phyloP scores from a whole-genome alignment of 92 coral and sea anemone species.

The Phenganax stokvisi region DNA sequence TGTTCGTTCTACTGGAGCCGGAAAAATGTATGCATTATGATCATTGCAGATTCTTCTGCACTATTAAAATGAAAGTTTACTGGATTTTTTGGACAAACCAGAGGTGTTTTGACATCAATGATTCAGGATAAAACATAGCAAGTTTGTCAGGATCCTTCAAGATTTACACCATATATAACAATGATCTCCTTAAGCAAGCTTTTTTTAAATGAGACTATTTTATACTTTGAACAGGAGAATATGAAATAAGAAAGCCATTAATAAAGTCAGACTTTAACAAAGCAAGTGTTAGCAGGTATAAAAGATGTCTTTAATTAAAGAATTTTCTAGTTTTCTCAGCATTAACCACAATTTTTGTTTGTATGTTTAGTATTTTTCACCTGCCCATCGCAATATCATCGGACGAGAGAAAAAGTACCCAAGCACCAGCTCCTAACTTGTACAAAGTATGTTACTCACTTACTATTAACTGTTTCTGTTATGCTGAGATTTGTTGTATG shows the following conservation, averaged over 20 bases:
- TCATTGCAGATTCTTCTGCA: no score
- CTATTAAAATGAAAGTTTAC: no score
- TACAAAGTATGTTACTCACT: conserved; percentile 56
- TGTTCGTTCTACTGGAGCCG: no score
- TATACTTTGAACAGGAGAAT: conserved; percentile 48
- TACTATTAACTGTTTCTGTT: background rate
- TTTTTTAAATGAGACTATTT: background rate
- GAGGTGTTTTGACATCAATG: no score
- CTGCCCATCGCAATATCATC: conserved; percentile 78
- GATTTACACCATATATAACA: background rate
- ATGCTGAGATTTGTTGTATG: background rate
- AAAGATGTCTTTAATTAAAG: background rate
- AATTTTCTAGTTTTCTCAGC: background rate
- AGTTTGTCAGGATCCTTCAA: no score
- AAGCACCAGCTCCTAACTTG: conserved; percentile 88
- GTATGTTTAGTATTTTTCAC: conserved; percentile 64
- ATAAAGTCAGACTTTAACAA: conserved; percentile 66
- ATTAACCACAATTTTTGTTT: background rate
- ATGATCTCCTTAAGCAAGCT: background rate
- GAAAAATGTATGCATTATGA: no score
- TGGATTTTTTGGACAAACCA: no score
- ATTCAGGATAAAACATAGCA: no score
- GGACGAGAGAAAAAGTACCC: conserved; percentile 54
- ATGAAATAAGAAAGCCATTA: conserved; percentile 49
- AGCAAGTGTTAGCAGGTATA: conserved; percentile 78